Percentiles rank a stretch among this genome's conserved stretches.
Evolutionary conservation across 2,797 vertebrate species (phyloP).

Genomic region (Sebastes melanostomus): DNA sequence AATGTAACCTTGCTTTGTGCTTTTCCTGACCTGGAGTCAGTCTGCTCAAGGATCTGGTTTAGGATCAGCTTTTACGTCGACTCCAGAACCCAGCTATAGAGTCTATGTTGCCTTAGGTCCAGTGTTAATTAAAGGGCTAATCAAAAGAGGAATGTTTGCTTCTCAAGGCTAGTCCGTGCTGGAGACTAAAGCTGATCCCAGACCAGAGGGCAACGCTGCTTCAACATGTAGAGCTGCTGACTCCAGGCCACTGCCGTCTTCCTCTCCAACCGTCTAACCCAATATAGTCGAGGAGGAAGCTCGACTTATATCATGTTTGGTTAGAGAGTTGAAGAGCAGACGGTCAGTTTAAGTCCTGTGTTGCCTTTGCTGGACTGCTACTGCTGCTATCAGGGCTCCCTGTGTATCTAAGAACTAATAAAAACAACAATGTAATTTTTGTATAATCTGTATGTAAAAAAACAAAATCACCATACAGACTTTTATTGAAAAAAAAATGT

Average conservation of each 20-base stretch:
- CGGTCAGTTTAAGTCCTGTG: slow-evolving; percentile 58
- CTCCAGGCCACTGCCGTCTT: slow-evolving; percentile 32
- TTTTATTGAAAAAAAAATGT: slow-evolving; percentile 87
- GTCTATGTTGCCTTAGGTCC: slow-evolving; percentile 19
- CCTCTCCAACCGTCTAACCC: slow-evolving; percentile 32
- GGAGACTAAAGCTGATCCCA: slow-evolving; percentile 25
- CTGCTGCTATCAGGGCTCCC: slow-evolving; percentile 86
- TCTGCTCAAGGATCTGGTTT: slow-evolving; percentile 35
- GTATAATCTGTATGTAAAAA: slow-evolving; percentile 72
- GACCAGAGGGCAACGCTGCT: slow-evolving; percentile 14
- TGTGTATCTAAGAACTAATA: slow-evolving; percentile 74
- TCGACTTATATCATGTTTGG: not conserved
- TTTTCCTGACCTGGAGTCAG: slow-evolving; percentile 65
- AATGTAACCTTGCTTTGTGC: slow-evolving; percentile 81
- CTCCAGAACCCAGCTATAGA: not conserved
- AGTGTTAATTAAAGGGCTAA: slow-evolving; percentile 42
- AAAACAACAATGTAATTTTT: slow-evolving; percentile 55
- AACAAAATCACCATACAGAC: slow-evolving; percentile 73
- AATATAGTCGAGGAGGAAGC: not conserved
- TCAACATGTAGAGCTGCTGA: slow-evolving; percentile 32
- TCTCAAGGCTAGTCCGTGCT: not conserved
- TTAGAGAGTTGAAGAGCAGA: slow-evolving; percentile 55
- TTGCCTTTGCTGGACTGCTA: slow-evolving; percentile 87
- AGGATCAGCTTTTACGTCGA: slow-evolving; percentile 29
- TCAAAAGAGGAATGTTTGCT: not conserved